Evolutionary conservation across 92 coral and sea anemone genomes (phyloP).

Genomic region (Anthopleura xanthogrammica): DNA sequence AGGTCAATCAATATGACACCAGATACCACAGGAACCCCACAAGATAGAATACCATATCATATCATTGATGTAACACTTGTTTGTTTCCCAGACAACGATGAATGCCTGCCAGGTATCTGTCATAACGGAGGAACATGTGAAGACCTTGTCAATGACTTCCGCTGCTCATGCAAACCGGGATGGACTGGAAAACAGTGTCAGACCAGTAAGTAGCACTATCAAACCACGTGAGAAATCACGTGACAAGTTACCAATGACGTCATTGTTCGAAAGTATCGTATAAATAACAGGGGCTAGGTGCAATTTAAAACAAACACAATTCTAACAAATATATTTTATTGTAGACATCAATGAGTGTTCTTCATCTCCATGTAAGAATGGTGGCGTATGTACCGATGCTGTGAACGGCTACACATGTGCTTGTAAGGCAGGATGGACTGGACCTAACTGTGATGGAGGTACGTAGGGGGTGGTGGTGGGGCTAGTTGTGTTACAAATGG

Average conservation of each 20-base stretch:
- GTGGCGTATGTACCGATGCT: background rate
- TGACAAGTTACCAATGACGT: background rate
- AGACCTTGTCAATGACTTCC: slow-evolving; percentile 23
- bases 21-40: background rate
- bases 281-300: no score
- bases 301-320: no score
- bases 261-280: no score
- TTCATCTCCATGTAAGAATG: background rate
- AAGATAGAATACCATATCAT: background rate
- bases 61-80: background rate
- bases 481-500: no score
- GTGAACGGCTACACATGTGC: background rate
- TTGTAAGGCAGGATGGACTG: background rate
- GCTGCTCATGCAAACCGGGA: slow-evolving; percentile 11
- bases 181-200: slow-evolving; percentile 13
- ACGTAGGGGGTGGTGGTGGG: background rate
- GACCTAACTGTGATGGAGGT: background rate
- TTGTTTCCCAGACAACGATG: slow-evolving; percentile 2
- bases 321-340: no score
- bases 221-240: background rate
- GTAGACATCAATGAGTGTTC: background rate
- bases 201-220: slow-evolving; percentile 2
- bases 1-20: background rate
- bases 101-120: slow-evolving; percentile 16
- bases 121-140: slow-evolving; percentile 39